Conservation (phyloP, 2,888 invertebrate species). For the Alloscopus bannaensis region DNA sequence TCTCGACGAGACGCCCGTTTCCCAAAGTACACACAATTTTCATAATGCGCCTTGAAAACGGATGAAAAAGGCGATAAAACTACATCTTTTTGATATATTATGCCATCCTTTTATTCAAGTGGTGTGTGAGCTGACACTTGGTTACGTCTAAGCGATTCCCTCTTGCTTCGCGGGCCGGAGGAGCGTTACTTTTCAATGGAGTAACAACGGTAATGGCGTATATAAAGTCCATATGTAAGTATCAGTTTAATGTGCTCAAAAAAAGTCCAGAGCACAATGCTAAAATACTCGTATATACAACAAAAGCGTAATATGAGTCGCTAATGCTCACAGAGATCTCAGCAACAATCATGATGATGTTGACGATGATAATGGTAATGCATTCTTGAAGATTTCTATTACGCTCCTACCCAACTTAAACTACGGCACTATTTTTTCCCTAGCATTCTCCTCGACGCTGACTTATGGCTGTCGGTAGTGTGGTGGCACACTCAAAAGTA, state of each 20-base stretch:
- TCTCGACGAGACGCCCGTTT: background rate
- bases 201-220: background rate
- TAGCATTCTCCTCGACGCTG: slow-evolving; percentile 11
- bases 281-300: background rate
- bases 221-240: slow-evolving; percentile 3
- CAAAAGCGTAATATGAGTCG: slow-evolving; percentile 5
- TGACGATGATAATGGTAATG: slow-evolving; percentile 31
- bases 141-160: background rate
- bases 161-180: too few species aligned
- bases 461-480: slow-evolving; percentile 5
- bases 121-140: slow-evolving; percentile 36
- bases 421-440: background rate
- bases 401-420: background rate
- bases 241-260: background rate
- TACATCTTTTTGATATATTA: slow-evolving; percentile 54
- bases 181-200: background rate
- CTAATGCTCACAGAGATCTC: slow-evolving; percentile 25
- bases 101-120: slow-evolving; percentile 48
- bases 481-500: too few species aligned
- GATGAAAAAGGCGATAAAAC: slow-evolving; percentile 49
- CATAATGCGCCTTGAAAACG: slow-evolving; percentile 36
- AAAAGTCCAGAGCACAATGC: background rate
- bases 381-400: slow-evolving; percentile 43
- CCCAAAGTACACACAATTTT: slow-evolving; percentile 24
- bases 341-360: slow-evolving; percentile 39